A percentile compares a stretch with the other conserved stretches of the same genome.
Evolutionary conservation across 1,140 invertebrate genomes (phyloP).

Genomic region (Listronotus oregonensis): DNA sequence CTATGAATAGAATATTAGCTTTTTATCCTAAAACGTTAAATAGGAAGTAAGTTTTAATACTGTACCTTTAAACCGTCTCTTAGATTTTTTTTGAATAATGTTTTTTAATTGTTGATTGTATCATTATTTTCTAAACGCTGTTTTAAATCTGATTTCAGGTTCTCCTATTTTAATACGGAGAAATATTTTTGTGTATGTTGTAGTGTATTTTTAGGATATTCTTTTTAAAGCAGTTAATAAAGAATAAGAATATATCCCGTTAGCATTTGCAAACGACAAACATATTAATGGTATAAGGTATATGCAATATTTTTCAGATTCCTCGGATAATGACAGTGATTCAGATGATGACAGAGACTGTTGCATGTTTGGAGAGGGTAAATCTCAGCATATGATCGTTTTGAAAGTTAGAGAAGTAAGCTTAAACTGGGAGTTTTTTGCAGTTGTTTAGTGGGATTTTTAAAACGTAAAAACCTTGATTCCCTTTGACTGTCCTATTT

Average conservation of each 20-base stretch:
- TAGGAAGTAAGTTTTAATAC: no score
- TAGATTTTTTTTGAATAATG: no score
- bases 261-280: not conserved
- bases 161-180: no score
- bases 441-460: not conserved
- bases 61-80: no score
- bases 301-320: slow-evolving; percentile 15
- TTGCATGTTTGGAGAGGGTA: slow-evolving; percentile 32
- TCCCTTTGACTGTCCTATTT: no score
- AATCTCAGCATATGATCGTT: slow-evolving; percentile 28
- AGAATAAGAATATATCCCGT: not conserved
- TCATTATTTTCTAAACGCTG: no score
- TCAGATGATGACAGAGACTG: slow-evolving; percentile 26
- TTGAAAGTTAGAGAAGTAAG: slow-evolving; percentile 32
- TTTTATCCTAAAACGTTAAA: no score
- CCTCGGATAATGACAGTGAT: slow-evolving; percentile 22
- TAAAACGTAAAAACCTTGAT: not conserved
- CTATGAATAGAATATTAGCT: no score
- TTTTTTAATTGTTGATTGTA: no score
- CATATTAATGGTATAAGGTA: not conserved
- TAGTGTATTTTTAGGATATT: not conserved
- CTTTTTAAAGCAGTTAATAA: not conserved
- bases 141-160: no score
- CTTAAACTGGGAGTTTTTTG: no score
- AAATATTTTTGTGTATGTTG: no score